Percentiles rank a stretch among this genome's conserved stretches.
These are phyloP conservation scores for Zaprionus bogoriensis DNA, from an alignment of 2,888 invertebrate species.

Conservation along the genomic window DNA sequence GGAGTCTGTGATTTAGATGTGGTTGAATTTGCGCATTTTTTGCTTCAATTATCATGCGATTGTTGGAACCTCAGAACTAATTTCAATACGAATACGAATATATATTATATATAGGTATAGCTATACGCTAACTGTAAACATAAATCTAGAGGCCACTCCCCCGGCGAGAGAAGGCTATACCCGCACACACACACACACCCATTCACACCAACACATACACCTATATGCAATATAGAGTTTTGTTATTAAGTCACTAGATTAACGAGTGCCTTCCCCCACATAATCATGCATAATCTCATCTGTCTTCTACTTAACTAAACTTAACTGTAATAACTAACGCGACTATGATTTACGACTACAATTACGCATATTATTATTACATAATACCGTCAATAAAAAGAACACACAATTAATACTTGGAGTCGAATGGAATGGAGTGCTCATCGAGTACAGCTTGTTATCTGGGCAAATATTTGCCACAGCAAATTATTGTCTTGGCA, in stretches of 20 bases:
- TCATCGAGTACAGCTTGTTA: neutral
- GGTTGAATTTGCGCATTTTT: constrained; percentile 74
- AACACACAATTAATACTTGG: too few species aligned
- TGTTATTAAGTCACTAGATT: constrained; percentile 65
- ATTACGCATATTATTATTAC: constrained; percentile 13
- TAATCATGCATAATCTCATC: constrained; percentile 28
- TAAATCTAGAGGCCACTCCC: constrained; percentile 12
- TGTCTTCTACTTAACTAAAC: constrained; percentile 46
- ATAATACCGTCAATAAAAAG: constrained; percentile 29
- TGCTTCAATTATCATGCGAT: constrained; percentile 56
- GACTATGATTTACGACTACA: constrained; percentile 6
- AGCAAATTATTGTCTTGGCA: constrained; percentile 26
- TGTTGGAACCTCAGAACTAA: constrained; percentile 62
- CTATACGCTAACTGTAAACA: constrained; percentile 14
- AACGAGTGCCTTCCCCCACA: constrained; percentile 61
- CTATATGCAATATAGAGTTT: constrained; percentile 24
- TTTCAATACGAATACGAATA: constrained; percentile 44
- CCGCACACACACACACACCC: constrained; percentile 19
- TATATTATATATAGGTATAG: constrained; percentile 19
- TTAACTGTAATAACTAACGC: constrained; percentile 14
- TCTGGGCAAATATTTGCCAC: constrained; percentile 3
- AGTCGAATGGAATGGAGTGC: too few species aligned
- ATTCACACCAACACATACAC: constrained; percentile 4
- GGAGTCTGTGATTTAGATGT: constrained; percentile 81
- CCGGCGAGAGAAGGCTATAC: too few species aligned